These are phyloP conservation scores for Anoplophora glabripennis DNA, from an alignment of 1,140 invertebrate species.

Conservation along the genomic window DNA sequence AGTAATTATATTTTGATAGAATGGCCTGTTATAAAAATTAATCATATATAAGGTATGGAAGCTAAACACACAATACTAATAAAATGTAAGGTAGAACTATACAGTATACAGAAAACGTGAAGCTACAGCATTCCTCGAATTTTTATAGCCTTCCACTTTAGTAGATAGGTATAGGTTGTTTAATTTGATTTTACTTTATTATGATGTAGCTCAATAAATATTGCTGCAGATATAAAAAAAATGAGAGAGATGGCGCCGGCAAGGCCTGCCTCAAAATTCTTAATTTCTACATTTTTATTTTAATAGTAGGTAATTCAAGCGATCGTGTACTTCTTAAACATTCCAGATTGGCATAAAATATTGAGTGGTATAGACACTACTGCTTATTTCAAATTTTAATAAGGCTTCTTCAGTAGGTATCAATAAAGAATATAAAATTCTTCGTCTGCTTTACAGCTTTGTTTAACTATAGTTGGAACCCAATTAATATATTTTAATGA, in stretches of 20 bases:
- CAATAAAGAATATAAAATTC: too few species aligned
- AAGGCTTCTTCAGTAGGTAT: too few species aligned
- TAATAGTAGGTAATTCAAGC: too few species aligned
- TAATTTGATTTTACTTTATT: constrained; percentile 29
- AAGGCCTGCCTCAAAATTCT: constrained; percentile 5
- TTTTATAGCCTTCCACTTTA: constrained; percentile 15
- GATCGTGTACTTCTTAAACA: too few species aligned
- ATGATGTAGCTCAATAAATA: constrained; percentile 20
- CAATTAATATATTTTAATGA: too few species aligned
- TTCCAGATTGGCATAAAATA: too few species aligned
- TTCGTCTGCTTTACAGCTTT: too few species aligned
- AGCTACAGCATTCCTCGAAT: constrained; percentile 24
- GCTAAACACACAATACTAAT: constrained; percentile 14
- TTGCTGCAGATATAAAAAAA: constrained; percentile 2
- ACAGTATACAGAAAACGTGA: constrained; percentile 5
- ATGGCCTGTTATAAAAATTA: constrained; percentile 8
- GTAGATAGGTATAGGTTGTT: constrained; percentile 18
- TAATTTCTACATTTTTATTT: too few species aligned
- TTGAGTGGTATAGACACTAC: too few species aligned
- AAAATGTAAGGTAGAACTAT: constrained; percentile 8
- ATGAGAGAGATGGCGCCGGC: constrained; percentile 9
- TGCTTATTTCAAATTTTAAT: too few species aligned
- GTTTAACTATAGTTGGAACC: too few species aligned
- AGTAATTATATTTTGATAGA: constrained; percentile 15
- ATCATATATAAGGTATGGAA: constrained; percentile 14